phyloP scores from a whole-genome alignment of 2,113 vertebrate species.

The Leptosomus discolor region DNA sequence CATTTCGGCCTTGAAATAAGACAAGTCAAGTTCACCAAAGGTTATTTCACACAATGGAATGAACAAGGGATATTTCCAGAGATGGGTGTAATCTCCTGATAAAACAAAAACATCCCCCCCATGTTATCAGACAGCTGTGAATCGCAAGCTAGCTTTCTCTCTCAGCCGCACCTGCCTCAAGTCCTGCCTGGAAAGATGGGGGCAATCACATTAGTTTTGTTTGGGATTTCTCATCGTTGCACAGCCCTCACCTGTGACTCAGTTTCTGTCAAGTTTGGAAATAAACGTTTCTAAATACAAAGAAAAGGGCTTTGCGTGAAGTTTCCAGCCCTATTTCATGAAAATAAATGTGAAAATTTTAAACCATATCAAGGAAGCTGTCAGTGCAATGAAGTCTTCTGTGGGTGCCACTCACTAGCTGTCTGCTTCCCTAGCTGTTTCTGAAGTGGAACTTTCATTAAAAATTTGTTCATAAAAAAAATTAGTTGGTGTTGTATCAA shows the following conservation, averaged over 20 bases:
- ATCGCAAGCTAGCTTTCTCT: not conserved
- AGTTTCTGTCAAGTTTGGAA: not conserved
- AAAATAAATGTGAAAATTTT: not conserved
- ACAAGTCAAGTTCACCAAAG: not conserved
- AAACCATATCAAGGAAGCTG: not conserved
- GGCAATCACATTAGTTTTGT: not conserved
- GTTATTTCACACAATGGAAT: not conserved
- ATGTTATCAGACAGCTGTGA: not conserved
- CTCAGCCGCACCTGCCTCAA: not conserved
- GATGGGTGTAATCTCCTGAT: not conserved
- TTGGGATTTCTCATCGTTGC: not conserved
- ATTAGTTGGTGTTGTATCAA: not conserved
- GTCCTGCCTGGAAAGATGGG: not conserved
- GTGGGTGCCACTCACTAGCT: not conserved
- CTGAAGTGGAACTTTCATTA: not conserved
- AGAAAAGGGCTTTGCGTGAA: not conserved
- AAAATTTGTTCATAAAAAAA: not conserved
- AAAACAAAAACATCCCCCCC: accelerated
- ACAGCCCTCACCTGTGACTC: not conserved
- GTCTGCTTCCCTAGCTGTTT: not conserved
- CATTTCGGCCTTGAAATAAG: not conserved
- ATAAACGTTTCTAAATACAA: not conserved
- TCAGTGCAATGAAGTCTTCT: not conserved
- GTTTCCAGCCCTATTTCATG: not conserved
- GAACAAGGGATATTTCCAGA: not conserved